A percentile compares a stretch with the other conserved stretches of the same genome.
Conservation (phyloP, 2,888 invertebrate species). For the Rhynchonema sp. region DNA sequence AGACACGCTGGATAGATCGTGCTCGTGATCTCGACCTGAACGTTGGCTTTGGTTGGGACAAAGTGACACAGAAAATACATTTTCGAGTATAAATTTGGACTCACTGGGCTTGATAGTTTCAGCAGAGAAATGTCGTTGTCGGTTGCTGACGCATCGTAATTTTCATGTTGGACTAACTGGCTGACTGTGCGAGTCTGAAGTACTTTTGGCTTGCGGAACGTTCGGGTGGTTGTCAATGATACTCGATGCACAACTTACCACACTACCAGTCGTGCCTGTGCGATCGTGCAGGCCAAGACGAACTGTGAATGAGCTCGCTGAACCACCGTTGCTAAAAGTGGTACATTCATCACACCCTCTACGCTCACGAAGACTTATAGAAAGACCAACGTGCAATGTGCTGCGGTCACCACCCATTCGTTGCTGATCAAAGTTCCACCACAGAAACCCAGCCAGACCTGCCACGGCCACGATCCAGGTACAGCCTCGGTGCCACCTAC, state of each 20-base stretch:
- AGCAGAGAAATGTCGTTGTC: background rate
- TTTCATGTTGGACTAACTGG: background rate
- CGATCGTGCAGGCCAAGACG: no score
- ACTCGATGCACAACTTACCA: no score
- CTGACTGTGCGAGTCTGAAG: background rate
- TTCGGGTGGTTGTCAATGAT: no score
- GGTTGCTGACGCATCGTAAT: background rate
- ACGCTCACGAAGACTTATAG: no score
- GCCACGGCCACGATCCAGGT: slow-evolving; percentile 4
- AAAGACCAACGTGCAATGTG: slow-evolving; percentile 2
- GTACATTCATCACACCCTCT: no score
- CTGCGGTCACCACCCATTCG: slow-evolving; percentile 5
- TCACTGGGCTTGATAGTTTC: background rate
- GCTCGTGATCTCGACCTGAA: background rate
- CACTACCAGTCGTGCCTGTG: no score
- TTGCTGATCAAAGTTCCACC: slow-evolving; percentile 4
- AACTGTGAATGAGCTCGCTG: no score
- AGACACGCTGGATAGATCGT: background rate
- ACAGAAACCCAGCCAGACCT: slow-evolving; percentile 1
- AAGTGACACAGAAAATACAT: background rate
- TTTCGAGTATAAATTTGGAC: background rate
- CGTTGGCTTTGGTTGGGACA: background rate
- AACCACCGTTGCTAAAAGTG: no score
- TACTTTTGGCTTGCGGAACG: no score
- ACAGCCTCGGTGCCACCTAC: slow-evolving; percentile 3